phyloP scores from a whole-genome alignment of 1,140 invertebrate genomes.

The Drosophila teissieri region DNA sequence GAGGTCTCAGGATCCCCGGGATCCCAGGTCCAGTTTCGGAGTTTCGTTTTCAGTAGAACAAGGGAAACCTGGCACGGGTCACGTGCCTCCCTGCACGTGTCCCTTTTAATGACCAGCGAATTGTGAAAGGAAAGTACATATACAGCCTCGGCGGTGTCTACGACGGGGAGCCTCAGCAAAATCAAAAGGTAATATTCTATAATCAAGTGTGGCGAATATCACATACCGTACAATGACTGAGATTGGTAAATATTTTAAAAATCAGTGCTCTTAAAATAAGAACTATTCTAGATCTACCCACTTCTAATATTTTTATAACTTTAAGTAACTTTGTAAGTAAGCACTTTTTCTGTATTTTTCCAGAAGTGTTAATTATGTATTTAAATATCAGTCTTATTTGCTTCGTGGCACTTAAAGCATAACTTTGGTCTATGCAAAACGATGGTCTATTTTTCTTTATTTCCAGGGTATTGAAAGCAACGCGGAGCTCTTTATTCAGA shows the following conservation, averaged over 20 bases:
- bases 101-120: constrained; percentile 84
- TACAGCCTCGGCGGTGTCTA: neutral
- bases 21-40: constrained; percentile 55
- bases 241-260: too few relatives aligned
- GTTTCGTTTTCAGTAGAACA: constrained; percentile 60
- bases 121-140: constrained; percentile 57
- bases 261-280: neutral
- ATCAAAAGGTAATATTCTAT: constrained; percentile 56
- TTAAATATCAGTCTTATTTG: too few relatives aligned
- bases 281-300: too few relatives aligned
- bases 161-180: constrained; percentile 19
- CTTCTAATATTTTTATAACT: too few relatives aligned
- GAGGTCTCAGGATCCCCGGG: constrained; percentile 18
- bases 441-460: too few relatives aligned
- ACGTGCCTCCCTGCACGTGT: constrained; percentile 83
- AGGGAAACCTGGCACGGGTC: constrained; percentile 60
- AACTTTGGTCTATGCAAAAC: too few relatives aligned
- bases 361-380: too few relatives aligned
- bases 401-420: too few relatives aligned
- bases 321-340: too few relatives aligned
- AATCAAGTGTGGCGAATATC: neutral
- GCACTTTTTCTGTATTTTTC: too few relatives aligned
- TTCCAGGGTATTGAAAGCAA: constrained; percentile 34
- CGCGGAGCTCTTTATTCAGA: constrained; percentile 38
- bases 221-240: neutral